Base-by-base conservation (phyloP, 2,888 invertebrate species). In the Dicyrtomina minuta region DNA sequence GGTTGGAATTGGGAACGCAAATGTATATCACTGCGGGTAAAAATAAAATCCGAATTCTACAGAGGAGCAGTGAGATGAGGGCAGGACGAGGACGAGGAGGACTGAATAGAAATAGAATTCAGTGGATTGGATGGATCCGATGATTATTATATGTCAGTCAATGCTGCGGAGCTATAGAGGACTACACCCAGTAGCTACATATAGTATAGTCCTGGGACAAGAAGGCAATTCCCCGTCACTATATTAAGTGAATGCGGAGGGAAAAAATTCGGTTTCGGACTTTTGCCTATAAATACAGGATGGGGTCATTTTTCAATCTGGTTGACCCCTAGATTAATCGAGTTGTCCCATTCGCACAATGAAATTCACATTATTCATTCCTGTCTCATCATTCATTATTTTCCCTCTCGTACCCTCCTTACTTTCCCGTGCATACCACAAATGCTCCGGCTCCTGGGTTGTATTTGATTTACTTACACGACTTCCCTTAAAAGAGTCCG, bases 311-410 rank as follows among this genome's bases (percentile, higher is more conserved):
- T 75, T 75, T 75, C 75, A 75, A 75, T 70, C 72, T 73, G 66
- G 70, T 72, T 75, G 75, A 73, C 75, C 73, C 72, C 56, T 49
- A 72, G 71, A 75, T 74, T 74, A 73, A 75, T 75, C 75, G 71
- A 73, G 70, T 72, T 75, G 74, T 74, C 72, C 56, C 60, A 58
- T 56, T 72, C 66, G 33, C 69, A 73, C 74, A 72, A 75, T 75
- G 72, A 74, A 72, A 71, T 72, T 70, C 75, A 60, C 72, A 72
- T 75, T 70, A 72, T 64, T 75, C 75, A 75, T 72, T 59, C 70
- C 60, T 43, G 61, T 53, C 39, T 26, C 26, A 51, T 53, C 51
- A 53, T 41, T 53, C 64, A 41, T 65, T 49, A 59, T 20, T 41
- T 59, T 33, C 59, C 26, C 15, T 41, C 33, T 33, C n/a, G n/a